phyloP scores from a whole-genome alignment of 2,888 invertebrate genomes.

The Agrotis exclamationis region DNA sequence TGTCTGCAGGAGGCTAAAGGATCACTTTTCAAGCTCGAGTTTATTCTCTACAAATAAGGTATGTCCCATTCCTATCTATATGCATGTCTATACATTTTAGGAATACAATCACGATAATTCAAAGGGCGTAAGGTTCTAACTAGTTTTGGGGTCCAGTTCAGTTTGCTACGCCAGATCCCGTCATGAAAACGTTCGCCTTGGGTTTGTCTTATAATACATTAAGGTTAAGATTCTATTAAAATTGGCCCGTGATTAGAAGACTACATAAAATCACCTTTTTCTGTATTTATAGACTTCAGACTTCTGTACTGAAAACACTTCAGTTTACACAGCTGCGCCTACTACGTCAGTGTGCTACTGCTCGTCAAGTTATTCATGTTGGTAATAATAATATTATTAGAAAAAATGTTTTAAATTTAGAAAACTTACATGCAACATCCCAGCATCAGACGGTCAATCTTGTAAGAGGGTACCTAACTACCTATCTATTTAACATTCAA shows the following conservation, averaged over 20 bases:
- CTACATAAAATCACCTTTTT: conserved; percentile 7
- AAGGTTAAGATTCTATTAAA: conserved; percentile 3
- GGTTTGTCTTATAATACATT: neutral
- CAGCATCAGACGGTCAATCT: neutral
- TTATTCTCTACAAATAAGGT: conserved; percentile 33
- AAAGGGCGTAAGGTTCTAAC: neutral
- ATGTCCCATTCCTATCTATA: neutral
- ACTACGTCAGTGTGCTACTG: conserved; percentile 1
- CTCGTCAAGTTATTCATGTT: conserved; percentile 1
- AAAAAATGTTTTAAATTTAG: conserved; percentile 6
- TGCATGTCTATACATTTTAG: conserved; percentile 1
- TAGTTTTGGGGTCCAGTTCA: neutral
- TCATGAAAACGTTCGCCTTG: neutral
- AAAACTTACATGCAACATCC: conserved; percentile 1
- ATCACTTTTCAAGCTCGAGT: conserved; percentile 32
- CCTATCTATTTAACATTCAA: conserved; percentile 24
- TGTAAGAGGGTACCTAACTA: conserved; percentile 13
- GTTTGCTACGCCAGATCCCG: neutral
- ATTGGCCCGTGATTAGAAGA: neutral
- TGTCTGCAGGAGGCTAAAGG: too few species aligned
- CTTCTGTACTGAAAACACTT: neutral
- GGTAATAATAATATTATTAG: neutral
- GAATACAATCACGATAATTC: neutral
- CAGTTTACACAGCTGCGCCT: conserved; percentile 36
- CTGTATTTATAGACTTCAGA: conserved; percentile 14